These are phyloP conservation scores for Equus przewalskii DNA, from an alignment of 2,113 vertebrate species.

Conservation along the genomic window DNA sequence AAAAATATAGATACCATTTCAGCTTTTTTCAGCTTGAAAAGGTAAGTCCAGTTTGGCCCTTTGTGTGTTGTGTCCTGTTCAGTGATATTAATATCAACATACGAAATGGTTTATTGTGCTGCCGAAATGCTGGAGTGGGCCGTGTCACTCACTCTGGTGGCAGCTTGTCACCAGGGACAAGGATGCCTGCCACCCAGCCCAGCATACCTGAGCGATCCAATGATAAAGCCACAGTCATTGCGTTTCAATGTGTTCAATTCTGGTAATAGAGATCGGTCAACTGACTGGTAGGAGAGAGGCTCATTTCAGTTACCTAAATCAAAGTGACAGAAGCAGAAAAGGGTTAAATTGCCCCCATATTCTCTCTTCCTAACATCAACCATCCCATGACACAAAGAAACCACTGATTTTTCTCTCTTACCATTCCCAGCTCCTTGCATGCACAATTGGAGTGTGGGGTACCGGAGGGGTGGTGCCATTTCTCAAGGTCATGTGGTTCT, in stretches of 20 bases:
- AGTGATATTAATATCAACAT: background rate
- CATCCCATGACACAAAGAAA: background rate
- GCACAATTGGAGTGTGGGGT: background rate
- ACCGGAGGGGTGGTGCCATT: background rate
- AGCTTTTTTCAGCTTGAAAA: background rate
- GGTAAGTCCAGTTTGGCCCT: background rate
- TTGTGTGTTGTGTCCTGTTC: slow-evolving; percentile 7
- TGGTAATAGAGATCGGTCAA: background rate
- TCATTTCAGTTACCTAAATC: background rate
- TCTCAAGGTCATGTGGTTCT: background rate
- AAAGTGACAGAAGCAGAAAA: background rate
- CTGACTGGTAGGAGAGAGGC: background rate
- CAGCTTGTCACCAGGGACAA: background rate
- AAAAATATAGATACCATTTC: background rate
- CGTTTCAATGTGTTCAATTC: background rate
- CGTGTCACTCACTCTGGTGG: background rate
- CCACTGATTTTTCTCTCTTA: background rate
- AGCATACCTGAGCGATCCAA: background rate
- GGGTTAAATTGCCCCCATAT: background rate
- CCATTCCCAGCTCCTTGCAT: background rate
- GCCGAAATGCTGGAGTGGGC: background rate
- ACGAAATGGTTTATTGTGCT: background rate
- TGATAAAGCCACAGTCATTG: background rate
- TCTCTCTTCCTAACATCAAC: background rate
- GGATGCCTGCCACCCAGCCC: no score